Evolutionary conservation across 2,888 invertebrate species (phyloP).

Genomic region (Melikaiella ostensackeni): DNA sequence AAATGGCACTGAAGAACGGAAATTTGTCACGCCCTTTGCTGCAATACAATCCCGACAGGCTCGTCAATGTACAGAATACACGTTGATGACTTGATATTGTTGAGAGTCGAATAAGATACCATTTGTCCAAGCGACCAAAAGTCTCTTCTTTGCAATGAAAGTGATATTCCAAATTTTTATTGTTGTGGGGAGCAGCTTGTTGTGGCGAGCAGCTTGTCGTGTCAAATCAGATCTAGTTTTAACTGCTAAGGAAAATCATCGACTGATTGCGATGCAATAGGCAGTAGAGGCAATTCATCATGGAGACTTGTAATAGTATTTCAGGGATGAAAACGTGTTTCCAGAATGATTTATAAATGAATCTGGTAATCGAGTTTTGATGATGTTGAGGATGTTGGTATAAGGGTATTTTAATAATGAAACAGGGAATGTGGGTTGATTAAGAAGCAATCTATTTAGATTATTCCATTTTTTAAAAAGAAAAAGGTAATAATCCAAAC

Average conservation of each 20-base stretch:
- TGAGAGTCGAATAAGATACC: conserved; percentile 2
- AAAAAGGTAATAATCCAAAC: too few relatives aligned
- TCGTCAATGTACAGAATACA: conserved; percentile 61
- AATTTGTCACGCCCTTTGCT: conserved; percentile 59
- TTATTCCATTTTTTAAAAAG: too few relatives aligned
- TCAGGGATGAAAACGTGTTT: neutral
- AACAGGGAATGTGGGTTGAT: neutral
- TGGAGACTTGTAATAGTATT: neutral
- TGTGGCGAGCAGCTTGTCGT: conserved; percentile 26
- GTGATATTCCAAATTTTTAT: conserved; percentile 25
- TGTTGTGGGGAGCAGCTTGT: conserved; percentile 14
- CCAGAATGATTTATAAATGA: neutral
- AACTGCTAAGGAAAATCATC: neutral
- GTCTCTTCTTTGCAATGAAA: conserved; percentile 5
- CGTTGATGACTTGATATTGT: conserved; percentile 73
- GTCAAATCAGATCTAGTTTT: conserved; percentile 6
- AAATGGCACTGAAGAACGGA: conserved; percentile 54
- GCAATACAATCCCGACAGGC: conserved; percentile 34
- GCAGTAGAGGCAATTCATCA: neutral
- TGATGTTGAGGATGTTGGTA: neutral
- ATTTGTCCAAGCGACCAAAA: neutral
- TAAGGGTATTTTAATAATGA: neutral
- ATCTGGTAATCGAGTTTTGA: neutral
- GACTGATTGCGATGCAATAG: neutral
- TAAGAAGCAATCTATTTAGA: too few relatives aligned